Evolutionary conservation across 2,888 invertebrate genomes (phyloP), one percentile per base, ranked within the genome.

Genomic region (Andricus quercusramuli): DNA sequence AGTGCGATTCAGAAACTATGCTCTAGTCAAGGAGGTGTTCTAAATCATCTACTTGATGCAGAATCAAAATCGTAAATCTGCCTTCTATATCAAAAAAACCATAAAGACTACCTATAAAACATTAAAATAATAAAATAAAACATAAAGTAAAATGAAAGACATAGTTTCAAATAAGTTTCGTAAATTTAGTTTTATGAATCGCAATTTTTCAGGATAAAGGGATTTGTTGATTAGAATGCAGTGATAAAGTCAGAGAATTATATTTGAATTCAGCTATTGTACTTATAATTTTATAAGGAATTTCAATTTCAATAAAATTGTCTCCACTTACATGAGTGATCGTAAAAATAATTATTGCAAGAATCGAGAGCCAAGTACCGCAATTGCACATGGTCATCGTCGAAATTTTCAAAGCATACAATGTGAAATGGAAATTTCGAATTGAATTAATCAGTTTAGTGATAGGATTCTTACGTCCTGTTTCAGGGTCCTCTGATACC

Each of bases 401-500:
- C 66, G 47, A 70, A 70, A 79, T 82, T 83, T 83, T 80, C 79
- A 70, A 78, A 74, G 32, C 80, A 66, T 79, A 76, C 66, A 74
- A 56, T 56, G 79, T 79, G 77, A 68, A 82, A 79, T 80, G 79
- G 77, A 78, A 84, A 83, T 83, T 79, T 78, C 80, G 79, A 83
- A 82, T 83, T 78, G 80, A 80, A 78, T 64, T 78, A 51, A 74
- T 78, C 80, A 79, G 80, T 80, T 83, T 79, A 83, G 82, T 84
- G 84, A 84, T 83, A 83, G 83, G 84, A 83, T 81, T 84, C 82
- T 47, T 80, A 88, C 88, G 85, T 90, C 86, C 93, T 93, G 93
- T 96, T 96, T 87, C 96, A 98, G 98, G 98, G 98, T 93, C 97
- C 98, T 93, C 95, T 98, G 95, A 98, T 98, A 96, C 98, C 98